Conservation (phyloP, 1,140 invertebrate genomes). For the Rhagoletis pomonella region DNA sequence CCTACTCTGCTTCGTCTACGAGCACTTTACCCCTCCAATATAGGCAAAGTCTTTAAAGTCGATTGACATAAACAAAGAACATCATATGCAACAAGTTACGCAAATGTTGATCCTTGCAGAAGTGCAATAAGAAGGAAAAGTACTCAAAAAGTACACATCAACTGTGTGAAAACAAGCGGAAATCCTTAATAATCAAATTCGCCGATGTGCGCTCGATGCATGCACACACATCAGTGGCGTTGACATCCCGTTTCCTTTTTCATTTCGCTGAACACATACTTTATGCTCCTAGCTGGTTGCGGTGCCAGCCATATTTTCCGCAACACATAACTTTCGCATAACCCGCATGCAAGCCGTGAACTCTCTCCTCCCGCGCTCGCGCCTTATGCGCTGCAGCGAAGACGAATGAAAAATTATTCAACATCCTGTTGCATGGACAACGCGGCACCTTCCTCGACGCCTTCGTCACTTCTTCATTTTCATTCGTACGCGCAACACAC, state of each 20-base stretch:
- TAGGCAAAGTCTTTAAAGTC: not conserved
- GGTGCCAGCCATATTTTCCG: not conserved
- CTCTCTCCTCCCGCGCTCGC: not conserved
- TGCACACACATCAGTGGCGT: slow-evolving; percentile 6
- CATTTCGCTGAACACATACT: not conserved
- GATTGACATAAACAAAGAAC: not conserved
- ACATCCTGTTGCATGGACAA: slow-evolving; percentile 40
- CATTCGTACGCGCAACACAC: not conserved
- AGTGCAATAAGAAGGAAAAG: not conserved
- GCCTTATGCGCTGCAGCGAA: not conserved
- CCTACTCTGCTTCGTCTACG: too few species aligned
- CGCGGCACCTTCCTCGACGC: not conserved
- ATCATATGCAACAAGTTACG: slow-evolving; percentile 38
- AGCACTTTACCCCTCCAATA: not conserved
- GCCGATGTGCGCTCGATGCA: slow-evolving; percentile 23
- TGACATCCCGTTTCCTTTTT: not conserved
- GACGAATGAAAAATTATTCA: slow-evolving; percentile 20
- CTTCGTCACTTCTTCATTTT: not conserved
- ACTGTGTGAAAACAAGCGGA: slow-evolving; percentile 57
- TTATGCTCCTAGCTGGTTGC: too few species aligned
- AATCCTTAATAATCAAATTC: slow-evolving; percentile 60
- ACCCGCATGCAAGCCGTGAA: not conserved
- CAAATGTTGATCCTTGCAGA: not conserved
- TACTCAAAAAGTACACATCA: not conserved
- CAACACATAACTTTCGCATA: not conserved